phyloP scores from a whole-genome alignment of 2,797 vertebrate species.

The Hemibagrus guttatus region DNA sequence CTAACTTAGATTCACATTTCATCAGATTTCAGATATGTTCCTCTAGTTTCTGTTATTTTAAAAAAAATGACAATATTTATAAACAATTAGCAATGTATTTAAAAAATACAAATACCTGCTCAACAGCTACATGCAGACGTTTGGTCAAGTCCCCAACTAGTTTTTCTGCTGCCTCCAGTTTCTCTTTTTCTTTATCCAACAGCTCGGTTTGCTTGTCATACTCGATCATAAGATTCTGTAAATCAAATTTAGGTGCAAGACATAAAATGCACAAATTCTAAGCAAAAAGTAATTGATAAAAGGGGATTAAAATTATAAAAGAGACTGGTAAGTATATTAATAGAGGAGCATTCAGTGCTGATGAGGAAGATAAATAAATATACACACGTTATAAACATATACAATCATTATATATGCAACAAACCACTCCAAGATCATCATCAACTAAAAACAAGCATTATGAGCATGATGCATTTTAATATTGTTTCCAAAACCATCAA shows the following conservation, averaged over 20 bases:
- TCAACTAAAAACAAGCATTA: background rate
- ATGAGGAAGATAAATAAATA: background rate
- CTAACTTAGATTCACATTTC: background rate
- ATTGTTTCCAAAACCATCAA: background rate
- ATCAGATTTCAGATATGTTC: background rate
- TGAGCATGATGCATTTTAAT: background rate
- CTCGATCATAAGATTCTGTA: constrained; percentile 90
- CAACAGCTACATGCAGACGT: constrained; percentile 78
- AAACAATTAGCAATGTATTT: background rate
- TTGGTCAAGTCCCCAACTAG: constrained; percentile 85
- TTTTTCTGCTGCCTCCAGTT: constrained; percentile 78
- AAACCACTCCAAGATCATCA: background rate
- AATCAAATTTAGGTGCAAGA: background rate
- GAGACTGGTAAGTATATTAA: background rate
- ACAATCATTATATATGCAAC: background rate
- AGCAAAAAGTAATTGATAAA: background rate
- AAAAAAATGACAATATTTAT: background rate
- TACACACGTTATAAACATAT: background rate
- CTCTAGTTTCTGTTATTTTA: too few relatives aligned
- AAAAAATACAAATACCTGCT: constrained; percentile 75
- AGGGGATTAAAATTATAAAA: too few relatives aligned
- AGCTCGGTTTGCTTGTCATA: constrained; percentile 90
- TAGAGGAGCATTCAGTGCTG: background rate
- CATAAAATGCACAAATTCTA: background rate
- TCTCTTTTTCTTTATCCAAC: constrained; percentile 86